Evolutionary conservation across 2,113 vertebrate species (phyloP).

Genomic region (Semicossyphus pulcher): DNA sequence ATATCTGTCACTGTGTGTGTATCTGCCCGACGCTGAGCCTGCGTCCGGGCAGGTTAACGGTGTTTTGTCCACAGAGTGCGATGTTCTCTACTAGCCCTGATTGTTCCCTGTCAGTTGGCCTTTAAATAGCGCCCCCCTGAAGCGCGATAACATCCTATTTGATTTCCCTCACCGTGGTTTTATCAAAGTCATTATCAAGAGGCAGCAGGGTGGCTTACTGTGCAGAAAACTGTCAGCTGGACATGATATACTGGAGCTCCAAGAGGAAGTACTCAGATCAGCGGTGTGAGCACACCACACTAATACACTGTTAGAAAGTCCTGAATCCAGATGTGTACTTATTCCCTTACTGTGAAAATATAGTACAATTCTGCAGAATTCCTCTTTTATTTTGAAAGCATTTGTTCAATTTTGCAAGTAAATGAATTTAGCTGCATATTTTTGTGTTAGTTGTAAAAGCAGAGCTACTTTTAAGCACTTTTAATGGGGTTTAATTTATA

Average conservation of each 20-base stretch:
- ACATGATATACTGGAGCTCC: not conserved
- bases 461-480: no score
- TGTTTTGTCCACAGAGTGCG: conserved; percentile 1
- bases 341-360: no score
- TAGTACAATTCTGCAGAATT: no score
- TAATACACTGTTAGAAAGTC: not conserved
- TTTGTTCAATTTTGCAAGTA: no score
- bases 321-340: not conserved
- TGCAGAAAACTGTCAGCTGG: conserved; percentile 1
- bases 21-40: not conserved
- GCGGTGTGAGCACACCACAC: not conserved
- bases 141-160: conserved; percentile 18
- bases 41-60: not conserved
- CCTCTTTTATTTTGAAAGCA: no score
- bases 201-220: conserved; percentile 15
- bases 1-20: not conserved
- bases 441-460: no score
- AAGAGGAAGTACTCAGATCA: not conserved
- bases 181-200: conserved; percentile 43
- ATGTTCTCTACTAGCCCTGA: conserved; percentile 10
- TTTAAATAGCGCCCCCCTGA: conserved; percentile 32
- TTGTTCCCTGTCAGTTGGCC: conserved; percentile 17
- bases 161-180: conserved; percentile 34
- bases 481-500: no score
- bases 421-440: no score